A percentile compares a stretch with the other conserved stretches of the same genome.
Evolutionary conservation across 2,113 vertebrate species (phyloP).

Genomic region (Prietella phreatophila): DNA sequence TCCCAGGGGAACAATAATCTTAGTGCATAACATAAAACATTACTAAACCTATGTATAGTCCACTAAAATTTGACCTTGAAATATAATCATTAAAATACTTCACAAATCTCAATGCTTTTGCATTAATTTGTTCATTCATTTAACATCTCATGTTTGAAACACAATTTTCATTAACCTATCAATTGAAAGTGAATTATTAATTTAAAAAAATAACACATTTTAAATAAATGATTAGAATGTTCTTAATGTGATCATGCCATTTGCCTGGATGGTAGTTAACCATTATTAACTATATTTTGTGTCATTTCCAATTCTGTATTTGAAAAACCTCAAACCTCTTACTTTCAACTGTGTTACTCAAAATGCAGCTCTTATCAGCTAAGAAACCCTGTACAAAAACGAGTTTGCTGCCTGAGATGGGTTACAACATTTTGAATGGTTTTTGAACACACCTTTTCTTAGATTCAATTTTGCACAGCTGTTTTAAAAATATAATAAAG

Average conservation of each 20-base stretch:
- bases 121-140: neutral
- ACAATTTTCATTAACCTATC: neutral
- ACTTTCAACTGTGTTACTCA: neutral
- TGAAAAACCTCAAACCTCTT: neutral
- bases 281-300: neutral
- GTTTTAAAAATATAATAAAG: neutral
- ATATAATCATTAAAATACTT: neutral
- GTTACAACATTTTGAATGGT: neutral
- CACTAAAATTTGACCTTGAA: neutral
- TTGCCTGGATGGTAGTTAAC: neutral
- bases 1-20: too few species aligned
- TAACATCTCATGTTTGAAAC: neutral
- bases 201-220: neutral
- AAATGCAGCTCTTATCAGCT: neutral
- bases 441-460: neutral
- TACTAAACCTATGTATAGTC: neutral
- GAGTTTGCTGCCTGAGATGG: neutral
- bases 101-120: neutral
- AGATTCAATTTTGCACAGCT: neutral
- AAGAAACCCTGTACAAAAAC: neutral
- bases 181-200: neutral
- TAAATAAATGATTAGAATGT: neutral
- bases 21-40: neutral
- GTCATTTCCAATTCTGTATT: neutral
- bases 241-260: neutral